These are phyloP conservation scores for Oxytorus armatus DNA, from an alignment of 2,888 invertebrate species.

Conservation along the genomic window DNA sequence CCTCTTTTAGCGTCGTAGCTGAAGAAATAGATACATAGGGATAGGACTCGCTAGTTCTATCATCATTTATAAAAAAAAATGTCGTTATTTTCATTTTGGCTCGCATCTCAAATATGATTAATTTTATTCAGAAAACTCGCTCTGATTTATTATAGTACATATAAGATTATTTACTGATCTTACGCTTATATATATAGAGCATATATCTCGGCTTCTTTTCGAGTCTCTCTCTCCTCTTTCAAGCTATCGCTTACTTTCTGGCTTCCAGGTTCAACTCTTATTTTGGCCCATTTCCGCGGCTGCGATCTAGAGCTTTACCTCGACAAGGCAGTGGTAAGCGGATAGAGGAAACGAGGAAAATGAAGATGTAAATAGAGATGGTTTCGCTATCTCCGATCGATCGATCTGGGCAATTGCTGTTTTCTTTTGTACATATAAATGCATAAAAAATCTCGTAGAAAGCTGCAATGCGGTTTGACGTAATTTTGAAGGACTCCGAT, in stretches of 20 bases:
- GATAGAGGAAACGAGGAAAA: neutral
- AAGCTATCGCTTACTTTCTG: constrained; percentile 30
- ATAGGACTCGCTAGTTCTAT: no score
- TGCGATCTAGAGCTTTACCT: constrained; percentile 17
- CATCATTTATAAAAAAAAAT: no score
- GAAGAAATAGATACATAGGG: no score
- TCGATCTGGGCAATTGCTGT: constrained; percentile 34
- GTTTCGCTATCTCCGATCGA: constrained; percentile 43
- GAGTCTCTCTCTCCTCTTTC: neutral
- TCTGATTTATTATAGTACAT: no score
- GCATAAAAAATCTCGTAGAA: neutral
- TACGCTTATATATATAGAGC: no score
- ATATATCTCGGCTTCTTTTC: neutral
- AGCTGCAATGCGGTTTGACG: neutral
- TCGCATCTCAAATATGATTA: no score
- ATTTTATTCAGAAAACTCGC: no score
- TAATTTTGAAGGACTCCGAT: neutral
- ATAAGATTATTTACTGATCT: no score
- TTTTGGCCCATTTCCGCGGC: constrained; percentile 53
- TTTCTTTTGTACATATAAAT: no score
- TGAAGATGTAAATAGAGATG: constrained; percentile 27
- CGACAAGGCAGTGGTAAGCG: constrained; percentile 54
- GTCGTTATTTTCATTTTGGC: no score
- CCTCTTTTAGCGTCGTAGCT: no score
- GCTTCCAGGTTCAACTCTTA: constrained; percentile 1